Conservation (phyloP, 2,888 invertebrate species). For the Hecatera dysodea region DNA sequence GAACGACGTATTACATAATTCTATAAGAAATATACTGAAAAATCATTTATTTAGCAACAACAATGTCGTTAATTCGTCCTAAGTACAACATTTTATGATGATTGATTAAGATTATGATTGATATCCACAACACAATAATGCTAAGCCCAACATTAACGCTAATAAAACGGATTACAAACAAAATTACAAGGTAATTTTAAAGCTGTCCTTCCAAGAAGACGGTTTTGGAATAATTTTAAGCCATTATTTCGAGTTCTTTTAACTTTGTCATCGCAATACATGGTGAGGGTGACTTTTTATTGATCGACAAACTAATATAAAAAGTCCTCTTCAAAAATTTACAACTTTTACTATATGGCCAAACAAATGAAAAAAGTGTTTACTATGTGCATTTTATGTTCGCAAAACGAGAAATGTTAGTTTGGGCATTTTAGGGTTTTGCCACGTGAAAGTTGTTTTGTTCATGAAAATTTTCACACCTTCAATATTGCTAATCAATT, state of each 20-base stretch:
- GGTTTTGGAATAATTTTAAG: background rate
- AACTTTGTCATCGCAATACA: background rate
- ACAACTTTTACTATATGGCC: background rate
- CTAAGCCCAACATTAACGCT: constrained; percentile 34
- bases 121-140: constrained; percentile 27
- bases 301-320: background rate
- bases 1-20: background rate
- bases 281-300: background rate
- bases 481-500: background rate
- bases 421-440: background rate
- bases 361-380: no score
- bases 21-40: background rate
- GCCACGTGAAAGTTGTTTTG: background rate
- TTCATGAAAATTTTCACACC: background rate
- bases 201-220: constrained; percentile 37
- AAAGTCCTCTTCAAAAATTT: no score
- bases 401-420: no score
- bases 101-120: constrained; percentile 18
- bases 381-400: no score
- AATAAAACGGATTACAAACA: constrained; percentile 37
- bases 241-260: constrained; percentile 16
- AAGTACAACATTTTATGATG: constrained; percentile 12
- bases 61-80: background rate
- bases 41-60: constrained; percentile 17
- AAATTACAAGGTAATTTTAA: constrained; percentile 40